A percentile compares a stretch with the other conserved stretches of the same genome.
Evolutionary conservation across 2,797 vertebrate species (phyloP).

Genomic region (Sebastes ruberrimus): DNA sequence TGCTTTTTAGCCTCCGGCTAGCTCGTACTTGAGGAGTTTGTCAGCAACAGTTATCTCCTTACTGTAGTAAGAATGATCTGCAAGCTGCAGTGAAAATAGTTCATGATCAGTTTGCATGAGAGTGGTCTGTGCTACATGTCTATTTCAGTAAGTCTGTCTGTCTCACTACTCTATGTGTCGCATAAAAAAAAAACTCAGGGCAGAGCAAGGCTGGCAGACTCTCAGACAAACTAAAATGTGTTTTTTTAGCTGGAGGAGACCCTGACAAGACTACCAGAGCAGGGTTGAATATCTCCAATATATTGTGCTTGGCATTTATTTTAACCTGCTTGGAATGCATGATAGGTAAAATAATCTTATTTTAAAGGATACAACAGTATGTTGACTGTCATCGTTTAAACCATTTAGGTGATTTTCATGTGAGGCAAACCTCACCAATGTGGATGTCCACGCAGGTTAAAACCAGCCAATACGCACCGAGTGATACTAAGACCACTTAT

Average conservation of each 20-base stretch:
- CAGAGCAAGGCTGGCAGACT: slow-evolving; percentile 44
- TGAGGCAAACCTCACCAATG: not conserved
- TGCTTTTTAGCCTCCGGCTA: slow-evolving; percentile 1
- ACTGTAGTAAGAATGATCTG: slow-evolving; percentile 9
- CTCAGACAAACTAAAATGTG: slow-evolving; percentile 2
- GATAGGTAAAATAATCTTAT: not conserved
- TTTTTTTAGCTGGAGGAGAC: not conserved
- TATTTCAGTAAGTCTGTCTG: slow-evolving; percentile 26
- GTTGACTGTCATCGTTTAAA: not conserved
- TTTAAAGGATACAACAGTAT: not conserved
- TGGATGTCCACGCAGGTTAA: slow-evolving; percentile 40
- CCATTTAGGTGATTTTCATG: slow-evolving; percentile 5
- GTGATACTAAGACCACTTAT: slow-evolving; percentile 4
- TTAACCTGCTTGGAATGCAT: slow-evolving; percentile 29
- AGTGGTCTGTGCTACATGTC: slow-evolving; percentile 31
- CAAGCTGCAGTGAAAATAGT: slow-evolving; percentile 3
- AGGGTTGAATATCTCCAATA: not conserved
- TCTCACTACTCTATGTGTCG: slow-evolving; percentile 24
- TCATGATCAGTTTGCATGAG: slow-evolving; percentile 36
- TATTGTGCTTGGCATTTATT: slow-evolving; percentile 3
- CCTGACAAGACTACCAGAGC: not conserved
- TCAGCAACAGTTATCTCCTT: slow-evolving; percentile 1
- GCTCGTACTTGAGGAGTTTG: not conserved
- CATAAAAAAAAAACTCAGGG: slow-evolving; percentile 44
- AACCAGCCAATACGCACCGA: slow-evolving; percentile 23